phyloP scores from a whole-genome alignment of 2,113 vertebrate species.

The Nycticorax nycticorax region DNA sequence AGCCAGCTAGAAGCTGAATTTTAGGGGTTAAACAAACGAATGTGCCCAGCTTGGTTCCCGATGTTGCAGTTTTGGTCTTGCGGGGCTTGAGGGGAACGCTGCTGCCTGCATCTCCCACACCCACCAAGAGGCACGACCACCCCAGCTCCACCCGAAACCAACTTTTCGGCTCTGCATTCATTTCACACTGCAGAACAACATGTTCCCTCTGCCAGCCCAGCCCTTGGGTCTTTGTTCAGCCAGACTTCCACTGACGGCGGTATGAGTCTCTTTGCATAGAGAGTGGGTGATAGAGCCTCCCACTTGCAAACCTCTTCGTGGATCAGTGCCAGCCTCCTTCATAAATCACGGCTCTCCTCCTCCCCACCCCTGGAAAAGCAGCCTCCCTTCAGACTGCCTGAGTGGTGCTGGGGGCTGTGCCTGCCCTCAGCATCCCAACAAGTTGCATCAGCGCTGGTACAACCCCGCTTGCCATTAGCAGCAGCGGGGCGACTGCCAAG shows the following conservation, averaged over 20 bases:
- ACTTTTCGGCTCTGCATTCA: neutral
- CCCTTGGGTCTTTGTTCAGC: constrained; percentile 27
- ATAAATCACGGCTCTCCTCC: neutral
- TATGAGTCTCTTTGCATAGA: constrained; percentile 32
- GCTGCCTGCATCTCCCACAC: neutral
- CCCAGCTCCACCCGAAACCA: neutral
- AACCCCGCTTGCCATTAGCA: neutral
- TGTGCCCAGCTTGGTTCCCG: neutral
- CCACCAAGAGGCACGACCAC: neutral
- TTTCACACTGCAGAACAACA: neutral
- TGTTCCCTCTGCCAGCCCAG: constrained; percentile 13
- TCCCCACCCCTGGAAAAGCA: neutral
- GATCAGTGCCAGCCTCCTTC: neutral
- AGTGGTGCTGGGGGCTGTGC: neutral
- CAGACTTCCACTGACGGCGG: neutral
- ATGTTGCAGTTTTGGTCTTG: neutral
- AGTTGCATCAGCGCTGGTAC: neutral
- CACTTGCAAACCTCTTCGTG: neutral
- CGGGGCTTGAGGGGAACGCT: neutral
- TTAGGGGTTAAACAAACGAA: neutral
- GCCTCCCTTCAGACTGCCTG: neutral
- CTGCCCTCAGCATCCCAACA: neutral
- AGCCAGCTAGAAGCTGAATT: neutral
- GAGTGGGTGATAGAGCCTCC: constrained; percentile 27
- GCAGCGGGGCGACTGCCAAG: neutral